Conservation (phyloP, 2,797 vertebrate genomes). For the Argyrosomus regius region DNA sequence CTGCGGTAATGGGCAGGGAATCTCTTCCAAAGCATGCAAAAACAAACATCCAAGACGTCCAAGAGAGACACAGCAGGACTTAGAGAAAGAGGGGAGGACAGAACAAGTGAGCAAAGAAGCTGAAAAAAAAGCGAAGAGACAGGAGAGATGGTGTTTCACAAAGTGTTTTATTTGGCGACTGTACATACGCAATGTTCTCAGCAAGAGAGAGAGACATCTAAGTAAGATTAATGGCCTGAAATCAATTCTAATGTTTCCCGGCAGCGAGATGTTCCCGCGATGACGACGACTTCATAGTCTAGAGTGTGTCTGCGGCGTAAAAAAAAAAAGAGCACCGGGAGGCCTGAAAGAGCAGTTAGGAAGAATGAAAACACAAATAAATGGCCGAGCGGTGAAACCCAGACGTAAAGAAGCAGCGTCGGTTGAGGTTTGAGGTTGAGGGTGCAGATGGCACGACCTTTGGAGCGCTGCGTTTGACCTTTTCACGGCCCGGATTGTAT, state of each 20-base stretch:
- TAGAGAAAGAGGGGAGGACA: not conserved
- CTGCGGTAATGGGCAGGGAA: conserved; percentile 21
- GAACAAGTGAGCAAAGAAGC: not conserved
- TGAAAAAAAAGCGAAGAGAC: conserved; percentile 1
- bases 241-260: conserved; percentile 45
- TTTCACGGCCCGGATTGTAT: conserved; percentile 38
- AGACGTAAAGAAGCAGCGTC: not conserved
- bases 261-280: conserved; percentile 17
- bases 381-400: not conserved
- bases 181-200: conserved; percentile 17
- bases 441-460: conserved; percentile 12
- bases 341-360: not conserved
- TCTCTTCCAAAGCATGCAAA: conserved; percentile 20
- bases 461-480: conserved; percentile 52
- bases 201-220: conserved; percentile 33
- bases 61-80: conserved; percentile 21
- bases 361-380: not conserved
- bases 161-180: conserved; percentile 37
- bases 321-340: not conserved
- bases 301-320: not conserved
- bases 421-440: not conserved
- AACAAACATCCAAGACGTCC: conserved; percentile 25
- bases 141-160: conserved; percentile 20
- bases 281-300: conserved; percentile 13
- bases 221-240: conserved; percentile 46